A percentile compares a stretch with the other conserved stretches of the same genome.
Conservation (phyloP, 1,140 invertebrate genomes). For the Leptestheria dahalacensis region DNA sequence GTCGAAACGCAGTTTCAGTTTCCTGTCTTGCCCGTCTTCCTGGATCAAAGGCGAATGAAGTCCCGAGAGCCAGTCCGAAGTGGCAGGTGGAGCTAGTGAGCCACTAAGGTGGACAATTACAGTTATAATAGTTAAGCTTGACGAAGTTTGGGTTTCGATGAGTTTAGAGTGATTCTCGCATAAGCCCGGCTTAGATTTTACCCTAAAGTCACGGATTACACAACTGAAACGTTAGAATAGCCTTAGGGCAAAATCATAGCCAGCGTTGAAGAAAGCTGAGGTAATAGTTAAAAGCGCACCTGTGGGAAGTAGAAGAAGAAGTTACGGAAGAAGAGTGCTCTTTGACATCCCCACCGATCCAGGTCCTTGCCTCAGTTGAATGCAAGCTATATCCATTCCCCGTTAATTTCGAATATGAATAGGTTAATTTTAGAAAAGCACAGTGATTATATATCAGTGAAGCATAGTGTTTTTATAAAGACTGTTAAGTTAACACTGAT, state of each 20-base stretch:
- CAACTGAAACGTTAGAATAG: too few species aligned
- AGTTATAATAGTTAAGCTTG: not conserved
- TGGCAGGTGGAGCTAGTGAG: not conserved
- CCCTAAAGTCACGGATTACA: too few species aligned
- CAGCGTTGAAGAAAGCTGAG: too few species aligned
- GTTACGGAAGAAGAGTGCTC: not conserved
- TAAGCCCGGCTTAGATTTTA: too few species aligned
- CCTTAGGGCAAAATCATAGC: too few species aligned
- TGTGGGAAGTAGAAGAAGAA: not conserved
- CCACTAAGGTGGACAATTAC: not conserved
- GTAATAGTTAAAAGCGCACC: not conserved
- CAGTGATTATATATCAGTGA: too few species aligned
- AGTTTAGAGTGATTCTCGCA: too few species aligned
- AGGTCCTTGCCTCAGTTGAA: not conserved
- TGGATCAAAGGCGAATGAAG: slow-evolving; percentile 83
- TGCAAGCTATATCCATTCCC: not conserved
- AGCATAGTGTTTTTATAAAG: too few species aligned
- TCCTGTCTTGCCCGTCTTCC: slow-evolving; percentile 76
- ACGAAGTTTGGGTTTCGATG: too few species aligned
- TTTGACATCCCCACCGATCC: slow-evolving; percentile 7
- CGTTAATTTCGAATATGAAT: too few species aligned
- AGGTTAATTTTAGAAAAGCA: too few species aligned
- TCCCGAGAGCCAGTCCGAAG: slow-evolving; percentile 44
- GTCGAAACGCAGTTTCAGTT: slow-evolving; percentile 78
- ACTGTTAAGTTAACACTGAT: not conserved